Conservation (phyloP, 2,113 vertebrate species). For the Gnathonemus longibarbis region DNA sequence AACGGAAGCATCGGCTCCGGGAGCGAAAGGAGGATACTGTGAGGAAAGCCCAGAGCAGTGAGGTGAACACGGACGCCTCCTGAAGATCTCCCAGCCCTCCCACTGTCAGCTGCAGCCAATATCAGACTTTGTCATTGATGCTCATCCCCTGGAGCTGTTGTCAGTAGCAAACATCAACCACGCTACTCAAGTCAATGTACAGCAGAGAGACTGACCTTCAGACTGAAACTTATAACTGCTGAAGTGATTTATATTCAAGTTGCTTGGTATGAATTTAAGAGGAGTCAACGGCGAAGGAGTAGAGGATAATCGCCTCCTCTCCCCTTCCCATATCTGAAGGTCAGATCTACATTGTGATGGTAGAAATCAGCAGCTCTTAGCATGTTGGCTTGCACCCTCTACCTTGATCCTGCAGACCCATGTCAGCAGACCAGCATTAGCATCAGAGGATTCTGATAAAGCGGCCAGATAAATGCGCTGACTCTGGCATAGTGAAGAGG, state of each 20-base stretch:
- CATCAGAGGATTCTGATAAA: slow-evolving; percentile 37
- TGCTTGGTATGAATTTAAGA: slow-evolving; percentile 1
- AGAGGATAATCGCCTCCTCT: neutral
- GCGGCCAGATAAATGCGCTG: slow-evolving; percentile 44
- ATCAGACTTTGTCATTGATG: neutral
- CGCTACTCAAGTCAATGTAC: neutral
- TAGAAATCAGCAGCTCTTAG: neutral
- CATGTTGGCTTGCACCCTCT: neutral
- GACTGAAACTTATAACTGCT: slow-evolving; percentile 10
- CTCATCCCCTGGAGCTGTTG: neutral
- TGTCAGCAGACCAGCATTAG: neutral
- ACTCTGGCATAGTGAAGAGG: slow-evolving; percentile 10
- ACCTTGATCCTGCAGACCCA: neutral
- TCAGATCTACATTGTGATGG: neutral
- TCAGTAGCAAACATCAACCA: neutral
- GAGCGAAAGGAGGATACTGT: neutral
- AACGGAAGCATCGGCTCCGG: neutral
- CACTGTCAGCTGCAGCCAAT: neutral
- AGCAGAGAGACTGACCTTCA: neutral
- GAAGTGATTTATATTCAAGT: slow-evolving; percentile 5
- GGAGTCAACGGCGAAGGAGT: neutral
- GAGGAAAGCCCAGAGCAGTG: neutral
- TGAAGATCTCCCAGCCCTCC: neutral
- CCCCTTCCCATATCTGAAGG: neutral
- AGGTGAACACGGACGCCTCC: neutral